Percentiles rank a stretch among this genome's conserved stretches.
These are phyloP conservation scores for Melinopterus prodromus DNA, from an alignment of 2,888 invertebrate species.

Conservation along the genomic window DNA sequence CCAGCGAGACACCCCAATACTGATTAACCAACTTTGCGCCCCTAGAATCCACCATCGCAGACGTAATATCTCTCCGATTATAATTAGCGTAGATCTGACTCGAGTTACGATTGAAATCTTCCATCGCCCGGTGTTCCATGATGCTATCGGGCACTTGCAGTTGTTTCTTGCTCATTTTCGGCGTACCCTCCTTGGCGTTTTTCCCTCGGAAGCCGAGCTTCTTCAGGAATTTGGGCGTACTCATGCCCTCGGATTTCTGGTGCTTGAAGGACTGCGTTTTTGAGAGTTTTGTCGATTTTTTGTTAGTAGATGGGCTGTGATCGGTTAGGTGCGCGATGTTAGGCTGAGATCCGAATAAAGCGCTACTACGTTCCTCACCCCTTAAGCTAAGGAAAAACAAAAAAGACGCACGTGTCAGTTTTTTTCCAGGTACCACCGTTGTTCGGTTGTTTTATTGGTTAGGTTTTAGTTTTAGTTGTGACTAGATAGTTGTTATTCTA, in stretches of 20 bases:
- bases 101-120: conserved; percentile 49
- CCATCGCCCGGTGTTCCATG: conserved; percentile 46
- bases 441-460: neutral
- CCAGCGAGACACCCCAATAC: conserved; percentile 89
- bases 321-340: conserved; percentile 57
- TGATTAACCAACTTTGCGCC: conserved; percentile 87
- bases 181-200: conserved; percentile 46
- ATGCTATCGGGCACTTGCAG: conserved; percentile 46
- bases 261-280: conserved; percentile 61
- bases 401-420: neutral
- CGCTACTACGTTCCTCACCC: conserved; percentile 52
- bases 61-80: conserved; percentile 59
- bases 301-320: conserved; percentile 54
- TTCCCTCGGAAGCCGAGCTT: conserved; percentile 48
- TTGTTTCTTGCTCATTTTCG: conserved; percentile 52
- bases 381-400: conserved; percentile 53
- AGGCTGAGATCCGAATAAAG: conserved; percentile 60
- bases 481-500: too few species aligned
- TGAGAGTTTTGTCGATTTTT: conserved; percentile 56
- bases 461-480: neutral
- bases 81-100: conserved; percentile 34
- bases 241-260: conserved; percentile 52
- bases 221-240: conserved; percentile 56
- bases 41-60: conserved; percentile 72
- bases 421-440: neutral